These are phyloP conservation scores for Paracentrotus lividus DNA, from an alignment of 53 echinoderm and acorn worm genomes.

Conservation along the genomic window DNA sequence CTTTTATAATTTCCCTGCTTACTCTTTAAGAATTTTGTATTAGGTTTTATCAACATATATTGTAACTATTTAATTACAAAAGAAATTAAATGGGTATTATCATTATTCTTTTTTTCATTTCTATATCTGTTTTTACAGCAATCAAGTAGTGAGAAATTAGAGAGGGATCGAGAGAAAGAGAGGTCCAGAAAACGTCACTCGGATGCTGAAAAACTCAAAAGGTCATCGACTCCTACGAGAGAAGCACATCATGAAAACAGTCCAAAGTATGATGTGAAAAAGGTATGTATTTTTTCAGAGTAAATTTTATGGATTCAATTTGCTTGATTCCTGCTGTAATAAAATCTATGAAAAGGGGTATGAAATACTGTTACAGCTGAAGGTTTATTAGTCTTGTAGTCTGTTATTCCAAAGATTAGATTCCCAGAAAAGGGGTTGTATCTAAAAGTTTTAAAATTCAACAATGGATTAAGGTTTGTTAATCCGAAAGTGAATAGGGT, in stretches of 20 bases:
- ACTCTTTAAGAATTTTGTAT: no score
- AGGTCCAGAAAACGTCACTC: conserved; percentile 86
- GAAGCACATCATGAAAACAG: conserved; percentile 37
- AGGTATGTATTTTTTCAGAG: conserved; percentile 15
- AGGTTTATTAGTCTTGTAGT: no score
- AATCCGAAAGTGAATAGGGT: no score
- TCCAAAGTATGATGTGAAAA: conserved; percentile 61
- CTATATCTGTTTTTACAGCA: conserved; percentile 60
- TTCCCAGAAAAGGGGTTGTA: no score
- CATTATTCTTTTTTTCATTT: neutral
- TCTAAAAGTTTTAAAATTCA: no score
- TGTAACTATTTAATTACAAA: no score
- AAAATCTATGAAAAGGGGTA: no score
- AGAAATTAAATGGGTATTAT: neutral
- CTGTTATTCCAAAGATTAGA: no score
- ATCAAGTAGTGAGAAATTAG: conserved; percentile 76
- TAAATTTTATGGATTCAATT: neutral
- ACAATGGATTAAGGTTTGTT: no score
- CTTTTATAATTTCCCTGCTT: no score
- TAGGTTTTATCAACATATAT: no score
- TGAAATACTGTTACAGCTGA: no score
- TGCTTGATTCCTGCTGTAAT: neutral
- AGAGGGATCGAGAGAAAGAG: conserved; percentile 79
- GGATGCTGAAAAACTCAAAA: conserved; percentile 83
- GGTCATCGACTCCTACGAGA: conserved; percentile 70